Evolutionary conservation across 2,113 vertebrate genomes (phyloP), one percentile per base, ranked within the genome.

Genomic region (Cephalophus harveyi): DNA sequence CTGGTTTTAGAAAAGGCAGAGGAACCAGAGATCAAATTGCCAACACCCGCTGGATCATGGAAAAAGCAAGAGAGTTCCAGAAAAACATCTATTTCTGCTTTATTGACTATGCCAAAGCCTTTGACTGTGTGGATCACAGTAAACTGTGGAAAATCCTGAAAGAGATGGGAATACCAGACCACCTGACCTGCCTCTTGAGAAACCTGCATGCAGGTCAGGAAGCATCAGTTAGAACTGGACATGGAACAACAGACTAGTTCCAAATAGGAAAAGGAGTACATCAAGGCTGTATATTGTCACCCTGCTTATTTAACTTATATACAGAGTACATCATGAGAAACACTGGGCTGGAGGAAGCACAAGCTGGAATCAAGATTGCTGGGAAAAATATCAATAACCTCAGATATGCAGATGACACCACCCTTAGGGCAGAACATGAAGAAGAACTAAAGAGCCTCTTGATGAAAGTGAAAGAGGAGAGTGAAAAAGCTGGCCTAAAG

Each of bases 1-100:
- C 30, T 64, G 62, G 15, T 33, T 64, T n/a, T 64, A n/a, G 28
- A 64, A 64, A n/a, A 64, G 62, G 3, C 62, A 64, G 62, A n/a
- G 62, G 15, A 64, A n/a, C 15, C 62, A 33, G 62, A 64, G 62
- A 17, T 33, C 15, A n/a, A 64, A 64, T 17, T 64, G 7, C 62
- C 62, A 33, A 33, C 62, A 64, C 33, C 62, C 15, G 0, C 7
- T 17, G 62, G 30, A n/a, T 64, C 15, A 16, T 33, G 0, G 3
- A 33, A 64, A 64, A 64, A 33, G 60, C 14, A 33, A 64, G 14
- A 64, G 14, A 64, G 3, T 64, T 64, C 60, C 62, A 64, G 62
- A 64, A 17, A 33, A 17, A 33, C 62, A 3, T 33, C 62, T 64
- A 33, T n/a, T n/a, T 64, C 15, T 64, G 30, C 62, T 64, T 64